These are phyloP conservation scores for Salvelinus namaycush DNA, from an alignment of 2,113 vertebrate genomes.

Conservation along the genomic window DNA sequence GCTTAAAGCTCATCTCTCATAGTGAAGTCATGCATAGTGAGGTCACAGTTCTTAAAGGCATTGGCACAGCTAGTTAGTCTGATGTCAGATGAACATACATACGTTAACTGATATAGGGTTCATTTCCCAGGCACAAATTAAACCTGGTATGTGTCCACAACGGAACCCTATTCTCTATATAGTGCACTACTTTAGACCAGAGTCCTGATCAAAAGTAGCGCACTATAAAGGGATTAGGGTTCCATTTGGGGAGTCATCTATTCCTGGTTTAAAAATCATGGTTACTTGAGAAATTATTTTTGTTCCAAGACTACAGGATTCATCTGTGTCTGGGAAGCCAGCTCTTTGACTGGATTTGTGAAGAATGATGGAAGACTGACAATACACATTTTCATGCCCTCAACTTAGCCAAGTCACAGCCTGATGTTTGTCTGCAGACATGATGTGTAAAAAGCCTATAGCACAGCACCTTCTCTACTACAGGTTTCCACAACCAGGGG, in stretches of 20 bases:
- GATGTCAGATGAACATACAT: constrained; percentile 56
- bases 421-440: not conserved
- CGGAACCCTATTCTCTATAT: too few species aligned
- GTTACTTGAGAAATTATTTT: too few species aligned
- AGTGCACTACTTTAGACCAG: too few species aligned
- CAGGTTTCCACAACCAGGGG: too few species aligned
- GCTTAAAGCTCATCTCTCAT: constrained; percentile 51
- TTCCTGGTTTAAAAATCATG: too few species aligned
- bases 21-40: constrained; percentile 57
- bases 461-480: not conserved
- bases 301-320: too few species aligned
- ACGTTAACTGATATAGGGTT: constrained; percentile 27
- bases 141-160: not conserved
- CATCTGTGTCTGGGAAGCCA: too few species aligned
- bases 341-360: not conserved
- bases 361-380: not conserved
- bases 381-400: not conserved
- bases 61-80: constrained; percentile 65
- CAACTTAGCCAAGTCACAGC: not conserved
- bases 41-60: constrained; percentile 57
- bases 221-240: too few species aligned
- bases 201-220: not conserved
- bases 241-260: too few species aligned
- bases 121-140: not conserved
- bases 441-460: not conserved